Conservation (phyloP, 2,888 invertebrate genomes). For the Megaustenia siamemsis region DNA sequence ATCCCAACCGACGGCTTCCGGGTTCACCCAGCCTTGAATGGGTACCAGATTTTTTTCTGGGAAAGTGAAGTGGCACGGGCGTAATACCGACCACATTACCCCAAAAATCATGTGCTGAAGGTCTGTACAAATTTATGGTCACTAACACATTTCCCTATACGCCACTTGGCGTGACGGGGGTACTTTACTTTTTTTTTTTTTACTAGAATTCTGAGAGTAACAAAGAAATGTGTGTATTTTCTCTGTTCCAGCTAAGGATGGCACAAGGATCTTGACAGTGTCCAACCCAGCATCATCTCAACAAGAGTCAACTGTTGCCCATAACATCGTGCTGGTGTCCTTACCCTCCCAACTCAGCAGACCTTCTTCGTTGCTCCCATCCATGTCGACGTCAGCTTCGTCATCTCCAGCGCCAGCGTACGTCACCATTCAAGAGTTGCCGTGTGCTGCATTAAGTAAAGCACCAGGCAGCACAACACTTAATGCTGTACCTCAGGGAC, state of each 20-base stretch:
- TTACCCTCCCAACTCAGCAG: conserved; percentile 44
- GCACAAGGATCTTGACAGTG: conserved; percentile 48
- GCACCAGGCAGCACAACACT: background rate
- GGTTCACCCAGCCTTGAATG: too few relatives aligned
- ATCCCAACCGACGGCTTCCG: too few relatives aligned
- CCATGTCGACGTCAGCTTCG: conserved; percentile 34
- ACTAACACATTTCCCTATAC: too few relatives aligned
- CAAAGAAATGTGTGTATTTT: background rate
- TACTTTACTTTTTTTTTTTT: too few relatives aligned
- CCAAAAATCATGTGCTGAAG: too few relatives aligned
- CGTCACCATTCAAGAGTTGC: conserved; percentile 45
- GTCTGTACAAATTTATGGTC: too few relatives aligned
- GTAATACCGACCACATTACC: too few relatives aligned
- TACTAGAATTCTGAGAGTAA: too few relatives aligned
- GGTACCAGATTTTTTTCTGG: too few relatives aligned
- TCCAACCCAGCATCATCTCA: conserved; percentile 50
- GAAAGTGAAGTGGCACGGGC: too few relatives aligned
- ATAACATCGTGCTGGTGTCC: conserved; percentile 38
- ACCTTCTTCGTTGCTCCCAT: conserved; percentile 20
- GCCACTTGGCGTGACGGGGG: too few relatives aligned
- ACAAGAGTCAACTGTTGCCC: conserved; percentile 24
- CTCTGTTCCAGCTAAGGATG: conserved; percentile 46
- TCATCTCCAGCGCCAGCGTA: conserved; percentile 38
- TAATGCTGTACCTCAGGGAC: conserved; percentile 28
- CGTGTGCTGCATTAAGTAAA: conserved; percentile 11